Evolutionary conservation across 2,888 invertebrate genomes (phyloP).

Genomic region (Rhimphoctona megacephalus): DNA sequence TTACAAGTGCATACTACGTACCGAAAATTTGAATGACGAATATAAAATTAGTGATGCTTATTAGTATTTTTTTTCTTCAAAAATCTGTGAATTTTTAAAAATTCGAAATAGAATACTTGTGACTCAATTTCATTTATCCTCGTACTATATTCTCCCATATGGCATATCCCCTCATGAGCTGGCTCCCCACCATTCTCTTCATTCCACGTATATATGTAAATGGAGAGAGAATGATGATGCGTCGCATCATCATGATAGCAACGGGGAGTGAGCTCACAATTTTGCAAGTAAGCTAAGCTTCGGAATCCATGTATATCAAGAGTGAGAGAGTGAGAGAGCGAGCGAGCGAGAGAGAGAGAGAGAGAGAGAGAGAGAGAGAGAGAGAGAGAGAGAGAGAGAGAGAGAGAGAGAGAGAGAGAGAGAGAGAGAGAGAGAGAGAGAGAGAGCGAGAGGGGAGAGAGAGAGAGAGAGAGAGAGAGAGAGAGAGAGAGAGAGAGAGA

Average conservation of each 20-base stretch:
- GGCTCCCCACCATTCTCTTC: not conserved
- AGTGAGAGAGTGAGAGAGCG: not conserved
- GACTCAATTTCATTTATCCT: not conserved
- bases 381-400: not conserved
- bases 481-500: not conserved
- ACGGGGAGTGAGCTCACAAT: conserved; percentile 23
- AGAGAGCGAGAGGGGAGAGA: not conserved
- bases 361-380: too few species aligned
- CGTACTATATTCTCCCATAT: not conserved
- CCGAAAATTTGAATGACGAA: not conserved
- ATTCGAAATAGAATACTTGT: not conserved
- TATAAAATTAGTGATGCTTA: not conserved
- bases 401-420: not conserved
- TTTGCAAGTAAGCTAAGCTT: not conserved
- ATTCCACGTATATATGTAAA: not conserved
- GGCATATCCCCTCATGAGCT: not conserved
- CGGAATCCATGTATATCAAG: not conserved
- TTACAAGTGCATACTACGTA: not conserved
- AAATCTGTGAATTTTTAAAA: not conserved
- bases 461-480: not conserved
- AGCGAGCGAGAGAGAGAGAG: too few species aligned
- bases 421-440: not conserved
- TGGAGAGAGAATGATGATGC: conserved; percentile 42
- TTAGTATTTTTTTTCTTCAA: not conserved
- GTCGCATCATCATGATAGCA: conserved; percentile 51